phyloP scores from a whole-genome alignment of 2,888 invertebrate genomes.

The Eremobia ochroleuca region DNA sequence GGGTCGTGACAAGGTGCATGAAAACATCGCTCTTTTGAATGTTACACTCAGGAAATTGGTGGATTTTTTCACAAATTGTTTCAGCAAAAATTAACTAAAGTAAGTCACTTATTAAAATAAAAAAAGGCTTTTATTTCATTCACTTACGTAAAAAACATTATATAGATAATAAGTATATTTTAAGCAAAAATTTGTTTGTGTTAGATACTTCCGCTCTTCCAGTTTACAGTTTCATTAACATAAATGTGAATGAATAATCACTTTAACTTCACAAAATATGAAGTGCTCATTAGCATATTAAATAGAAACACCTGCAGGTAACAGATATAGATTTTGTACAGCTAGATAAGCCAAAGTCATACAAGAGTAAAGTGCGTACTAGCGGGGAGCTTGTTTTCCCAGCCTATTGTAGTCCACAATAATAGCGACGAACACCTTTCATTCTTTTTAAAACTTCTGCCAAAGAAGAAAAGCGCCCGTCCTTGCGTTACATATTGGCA shows the following conservation, averaged over 20 bases:
- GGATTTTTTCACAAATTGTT: background rate
- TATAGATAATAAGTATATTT: too few species aligned
- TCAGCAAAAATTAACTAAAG: conserved; percentile 4
- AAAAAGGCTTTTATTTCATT: too few species aligned
- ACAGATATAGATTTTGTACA: conserved; percentile 18
- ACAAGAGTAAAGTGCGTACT: conserved; percentile 51
- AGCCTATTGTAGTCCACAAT: conserved; percentile 58
- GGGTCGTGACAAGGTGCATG: conserved; percentile 21
- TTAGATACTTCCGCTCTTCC: too few species aligned
- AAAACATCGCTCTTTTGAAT: conserved; percentile 26
- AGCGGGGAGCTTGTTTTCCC: conserved; percentile 52
- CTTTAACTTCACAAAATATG: conserved; percentile 29
- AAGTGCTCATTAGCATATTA: conserved; percentile 41
- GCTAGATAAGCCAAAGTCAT: conserved; percentile 26
- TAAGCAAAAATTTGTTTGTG: too few species aligned
- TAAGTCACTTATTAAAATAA: conserved; percentile 6
- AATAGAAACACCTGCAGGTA: conserved; percentile 7
- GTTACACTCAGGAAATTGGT: conserved; percentile 8
- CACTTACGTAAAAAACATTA: too few species aligned
- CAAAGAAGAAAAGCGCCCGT: conserved; percentile 45
- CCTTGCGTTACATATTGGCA: conserved; percentile 45
- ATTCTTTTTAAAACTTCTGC: conserved; percentile 62
- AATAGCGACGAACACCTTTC: conserved; percentile 63
- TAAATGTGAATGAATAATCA: conserved; percentile 18
- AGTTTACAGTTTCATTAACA: too few species aligned